Evolutionary conservation across 2,113 vertebrate genomes (phyloP).

Genomic region (Amphilophus citrinellus): DNA sequence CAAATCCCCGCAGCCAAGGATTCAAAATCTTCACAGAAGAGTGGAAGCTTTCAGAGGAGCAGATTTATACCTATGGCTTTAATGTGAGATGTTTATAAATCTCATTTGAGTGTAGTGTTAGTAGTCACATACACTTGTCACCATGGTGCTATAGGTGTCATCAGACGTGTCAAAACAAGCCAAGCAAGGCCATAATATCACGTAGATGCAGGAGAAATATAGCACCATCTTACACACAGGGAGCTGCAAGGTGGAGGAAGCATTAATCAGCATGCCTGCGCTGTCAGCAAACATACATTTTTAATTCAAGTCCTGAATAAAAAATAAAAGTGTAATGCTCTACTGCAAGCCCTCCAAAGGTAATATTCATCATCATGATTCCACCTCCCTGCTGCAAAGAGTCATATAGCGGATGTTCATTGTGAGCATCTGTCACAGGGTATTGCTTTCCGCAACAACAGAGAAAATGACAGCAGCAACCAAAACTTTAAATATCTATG

Average conservation of each 20-base stretch:
- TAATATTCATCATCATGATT: conserved; percentile 37
- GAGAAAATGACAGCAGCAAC: conserved; percentile 3
- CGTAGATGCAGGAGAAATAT: background rate
- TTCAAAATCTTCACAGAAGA: background rate
- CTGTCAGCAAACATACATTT: conserved; percentile 44
- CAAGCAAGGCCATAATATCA: background rate
- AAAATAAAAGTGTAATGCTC: conserved; percentile 48
- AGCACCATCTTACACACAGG: background rate
- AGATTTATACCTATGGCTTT: background rate
- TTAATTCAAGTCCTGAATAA: conserved; percentile 51
- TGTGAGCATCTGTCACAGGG: conserved; percentile 1
- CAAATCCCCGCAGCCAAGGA: background rate
- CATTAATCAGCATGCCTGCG: conserved; percentile 1
- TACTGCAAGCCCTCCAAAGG: conserved; percentile 35
- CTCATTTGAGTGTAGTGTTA: background rate
- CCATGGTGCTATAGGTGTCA: background rate
- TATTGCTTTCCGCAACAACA: background rate
- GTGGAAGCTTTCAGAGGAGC: background rate
- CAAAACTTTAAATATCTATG: background rate
- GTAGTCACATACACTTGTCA: background rate
- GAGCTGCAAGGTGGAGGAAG: background rate
- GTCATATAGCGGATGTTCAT: conserved; percentile 5
- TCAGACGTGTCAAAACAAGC: background rate
- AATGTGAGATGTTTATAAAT: background rate
- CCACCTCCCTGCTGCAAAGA: conserved; percentile 42